Conservation (phyloP, 2,888 invertebrate genomes). For the Augiades crinisus region DNA sequence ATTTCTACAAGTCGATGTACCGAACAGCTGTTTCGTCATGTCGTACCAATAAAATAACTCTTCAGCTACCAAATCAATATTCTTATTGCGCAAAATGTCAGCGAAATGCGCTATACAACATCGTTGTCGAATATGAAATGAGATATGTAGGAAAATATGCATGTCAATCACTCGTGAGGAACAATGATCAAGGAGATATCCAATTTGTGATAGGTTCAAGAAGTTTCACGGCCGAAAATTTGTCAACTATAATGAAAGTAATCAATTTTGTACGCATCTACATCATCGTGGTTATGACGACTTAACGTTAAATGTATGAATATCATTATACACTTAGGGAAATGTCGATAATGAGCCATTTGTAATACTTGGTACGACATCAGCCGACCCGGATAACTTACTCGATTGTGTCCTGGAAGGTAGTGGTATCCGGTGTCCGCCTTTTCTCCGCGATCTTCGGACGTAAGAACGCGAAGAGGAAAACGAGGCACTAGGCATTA, state of each 20-base stretch:
- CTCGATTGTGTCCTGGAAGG: slow-evolving; percentile 91
- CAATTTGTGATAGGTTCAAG: neutral
- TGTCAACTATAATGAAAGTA: neutral
- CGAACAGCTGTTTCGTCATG: slow-evolving; percentile 77
- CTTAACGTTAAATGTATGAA: slow-evolving; percentile 29
- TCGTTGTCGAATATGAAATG: slow-evolving; percentile 43
- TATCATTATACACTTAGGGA: slow-evolving; percentile 45
- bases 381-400: slow-evolving; percentile 82
- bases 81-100: slow-evolving; percentile 78
- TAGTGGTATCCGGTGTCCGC: slow-evolving; percentile 91
- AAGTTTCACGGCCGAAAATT: neutral
- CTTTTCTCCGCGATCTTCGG: slow-evolving; percentile 95
- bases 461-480: slow-evolving; percentile 95
- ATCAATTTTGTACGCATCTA: neutral
- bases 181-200: slow-evolving; percentile 49
- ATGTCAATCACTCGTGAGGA: slow-evolving; percentile 56
- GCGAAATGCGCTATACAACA: slow-evolving; percentile 64
- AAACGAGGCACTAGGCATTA: slow-evolving; percentile 97
- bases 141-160: slow-evolving; percentile 46
- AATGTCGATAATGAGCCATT: slow-evolving; percentile 59
- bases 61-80: slow-evolving; percentile 74
- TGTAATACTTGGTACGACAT: slow-evolving; percentile 64
- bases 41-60: slow-evolving; percentile 65
- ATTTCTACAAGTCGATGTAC: slow-evolving; percentile 38
- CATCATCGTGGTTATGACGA: neutral